Base-by-base conservation (phyloP, 2,888 invertebrate species). In the Cosmopolites sordidus region DNA sequence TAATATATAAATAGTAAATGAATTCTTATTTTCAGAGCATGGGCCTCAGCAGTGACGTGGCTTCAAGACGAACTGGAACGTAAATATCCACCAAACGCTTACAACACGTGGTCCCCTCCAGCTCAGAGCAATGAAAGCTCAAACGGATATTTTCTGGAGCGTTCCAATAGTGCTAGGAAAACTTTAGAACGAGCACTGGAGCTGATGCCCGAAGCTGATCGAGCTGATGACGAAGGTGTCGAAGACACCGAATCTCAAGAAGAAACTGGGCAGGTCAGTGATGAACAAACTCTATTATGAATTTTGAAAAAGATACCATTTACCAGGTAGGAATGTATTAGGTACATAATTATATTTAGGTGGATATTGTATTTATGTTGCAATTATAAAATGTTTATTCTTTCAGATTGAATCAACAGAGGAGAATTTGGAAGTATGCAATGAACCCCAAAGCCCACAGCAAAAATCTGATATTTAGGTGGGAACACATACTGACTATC, bases 81-180 rank as follows among this genome's bases (percentile, higher is more conserved):
- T 70, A 81, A 86, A 73, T 81, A 80, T 62, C 77, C 79, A 9
- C 73, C 78, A 12, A 82, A 82, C 64, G 85, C 88, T 48, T 94
- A 93, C 72, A 91, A 85, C 68, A 90, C 91, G 58, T 95, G 94
- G 92, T 95, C 95, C 69, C 92, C 92, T 5, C 93, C 94, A 14
- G 89, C 92, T 16, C 92, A 92, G 64, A 94, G 94, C 50, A 96
- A 96, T 75, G 96, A 97, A 71, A 91, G 89, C 15, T 90, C 94
- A 29, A 95, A 92, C 71, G 94, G 95, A 47, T 96, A 91, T 74
- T 94, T 92, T 78, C 76, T 97, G 61, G 96, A 96, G 72, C 81
- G 96, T 60, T 95, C 95, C 60, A 92, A 90, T 70, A 95, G 94
- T 60, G 96, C 96, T 0, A 83, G 91, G 60, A 89, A 91, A 70